A percentile compares a stretch with the other conserved stretches of the same genome.
phyloP scores from a whole-genome alignment of 2,113 vertebrate species.

The Amblyornis subalaris region DNA sequence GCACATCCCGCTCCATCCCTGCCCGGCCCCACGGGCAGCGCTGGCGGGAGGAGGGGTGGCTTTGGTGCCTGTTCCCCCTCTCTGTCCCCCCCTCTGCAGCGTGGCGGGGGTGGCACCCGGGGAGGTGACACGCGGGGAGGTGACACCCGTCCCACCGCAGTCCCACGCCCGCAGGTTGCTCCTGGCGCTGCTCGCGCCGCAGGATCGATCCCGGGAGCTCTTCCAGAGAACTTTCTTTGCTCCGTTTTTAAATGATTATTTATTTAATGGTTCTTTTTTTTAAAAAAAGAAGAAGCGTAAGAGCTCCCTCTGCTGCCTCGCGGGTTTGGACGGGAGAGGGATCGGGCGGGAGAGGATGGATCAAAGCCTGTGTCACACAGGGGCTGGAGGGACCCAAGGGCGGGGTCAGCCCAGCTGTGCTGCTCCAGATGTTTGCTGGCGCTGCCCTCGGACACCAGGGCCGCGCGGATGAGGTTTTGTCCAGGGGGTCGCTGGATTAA shows the following conservation, averaged over 20 bases:
- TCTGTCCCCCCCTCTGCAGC: background rate
- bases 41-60: background rate
- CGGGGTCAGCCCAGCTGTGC: background rate
- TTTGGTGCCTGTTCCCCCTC: background rate
- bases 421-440: background rate
- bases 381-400: accelerated
- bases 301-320: conserved; percentile 16
- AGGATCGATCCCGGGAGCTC: background rate
- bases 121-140: background rate
- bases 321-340: accelerated
- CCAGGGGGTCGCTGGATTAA: background rate
- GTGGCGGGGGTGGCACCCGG: background rate
- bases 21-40: background rate
- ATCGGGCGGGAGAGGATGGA: accelerated
- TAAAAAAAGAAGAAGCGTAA: background rate
- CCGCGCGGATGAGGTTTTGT: accelerated
- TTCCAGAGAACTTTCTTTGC: background rate
- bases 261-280: background rate
- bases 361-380: accelerated
- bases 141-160: background rate
- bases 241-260: accelerated
- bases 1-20: background rate
- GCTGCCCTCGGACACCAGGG: background rate
- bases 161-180: background rate
- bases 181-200: accelerated